These are phyloP conservation scores for Trogon melanurus DNA, from an alignment of 2,113 vertebrate species.

Conservation along the genomic window DNA sequence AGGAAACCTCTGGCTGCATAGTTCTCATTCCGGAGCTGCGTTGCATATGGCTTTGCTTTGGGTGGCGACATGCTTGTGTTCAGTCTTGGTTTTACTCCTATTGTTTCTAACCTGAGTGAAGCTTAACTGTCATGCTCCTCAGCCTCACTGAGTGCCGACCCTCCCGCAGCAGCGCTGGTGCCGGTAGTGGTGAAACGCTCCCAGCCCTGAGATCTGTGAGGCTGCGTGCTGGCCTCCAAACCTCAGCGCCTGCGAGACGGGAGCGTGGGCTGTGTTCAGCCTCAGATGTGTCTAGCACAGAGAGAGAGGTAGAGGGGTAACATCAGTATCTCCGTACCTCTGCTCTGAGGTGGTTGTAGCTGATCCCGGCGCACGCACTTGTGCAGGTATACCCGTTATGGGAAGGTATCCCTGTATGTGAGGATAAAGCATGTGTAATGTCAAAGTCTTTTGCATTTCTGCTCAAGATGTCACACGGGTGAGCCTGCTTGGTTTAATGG, in stretches of 20 bases:
- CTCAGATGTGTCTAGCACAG: neutral
- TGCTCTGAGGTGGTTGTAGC: neutral
- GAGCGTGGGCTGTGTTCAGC: neutral
- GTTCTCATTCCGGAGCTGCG: constrained; percentile 60
- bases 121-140: neutral
- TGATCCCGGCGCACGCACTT: neutral
- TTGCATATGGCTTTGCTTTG: constrained; percentile 49
- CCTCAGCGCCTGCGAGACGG: neutral
- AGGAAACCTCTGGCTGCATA: constrained; percentile 67
- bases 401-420: neutral
- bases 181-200: neutral
- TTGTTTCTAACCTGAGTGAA: constrained; percentile 36
- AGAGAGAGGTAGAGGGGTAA: neutral
- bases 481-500: neutral
- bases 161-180: neutral
- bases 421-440: neutral
- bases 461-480: neutral
- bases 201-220: neutral
- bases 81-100: neutral
- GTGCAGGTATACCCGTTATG: neutral
- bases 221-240: neutral
- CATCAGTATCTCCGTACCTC: rapidly evolving
- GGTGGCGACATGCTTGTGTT: constrained; percentile 5
- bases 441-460: neutral
- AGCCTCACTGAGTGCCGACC: neutral